A percentile compares a stretch with the other conserved stretches of the same genome.
These are phyloP conservation scores for Calephelis nemesis DNA, from an alignment of 1,140 invertebrate species.

Conservation along the genomic window DNA sequence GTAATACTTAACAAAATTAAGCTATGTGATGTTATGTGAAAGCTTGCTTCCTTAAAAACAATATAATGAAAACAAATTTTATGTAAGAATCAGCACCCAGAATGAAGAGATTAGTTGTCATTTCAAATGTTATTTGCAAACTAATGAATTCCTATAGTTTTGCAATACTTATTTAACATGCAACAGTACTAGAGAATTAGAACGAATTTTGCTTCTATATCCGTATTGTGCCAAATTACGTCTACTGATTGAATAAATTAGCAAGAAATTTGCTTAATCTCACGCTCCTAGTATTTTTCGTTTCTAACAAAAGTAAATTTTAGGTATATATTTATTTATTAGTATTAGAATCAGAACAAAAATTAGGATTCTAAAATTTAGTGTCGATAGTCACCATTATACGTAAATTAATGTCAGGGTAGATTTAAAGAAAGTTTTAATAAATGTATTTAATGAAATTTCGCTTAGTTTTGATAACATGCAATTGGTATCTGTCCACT, in stretches of 20 bases:
- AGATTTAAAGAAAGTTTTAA: conserved; percentile 70
- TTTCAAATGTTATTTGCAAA: background rate
- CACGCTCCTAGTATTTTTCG: conserved; percentile 21
- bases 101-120: background rate
- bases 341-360: conserved; percentile 55
- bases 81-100: background rate
- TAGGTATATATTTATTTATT: conserved; percentile 44
- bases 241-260: conserved; percentile 49
- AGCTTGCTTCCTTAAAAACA: conserved; percentile 19
- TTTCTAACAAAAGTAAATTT: conserved; percentile 19
- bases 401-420: conserved; percentile 81
- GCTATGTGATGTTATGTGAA: conserved; percentile 22
- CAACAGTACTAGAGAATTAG: background rate
- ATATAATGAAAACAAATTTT: conserved; percentile 8
- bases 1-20: conserved; percentile 32
- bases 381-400: conserved; percentile 77
- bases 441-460: conserved; percentile 56
- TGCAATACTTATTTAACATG: background rate
- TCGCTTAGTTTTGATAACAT: conserved; percentile 68
- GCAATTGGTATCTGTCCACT: conserved; percentile 67
- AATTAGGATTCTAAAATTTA: conserved; percentile 66
- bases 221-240: conserved; percentile 71
- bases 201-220: conserved; percentile 48
- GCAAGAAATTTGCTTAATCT: conserved; percentile 12
- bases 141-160: too few species aligned